Evolutionary conservation across 2,113 vertebrate species (phyloP).

Genomic region (Hirundichthys speculiger): DNA sequence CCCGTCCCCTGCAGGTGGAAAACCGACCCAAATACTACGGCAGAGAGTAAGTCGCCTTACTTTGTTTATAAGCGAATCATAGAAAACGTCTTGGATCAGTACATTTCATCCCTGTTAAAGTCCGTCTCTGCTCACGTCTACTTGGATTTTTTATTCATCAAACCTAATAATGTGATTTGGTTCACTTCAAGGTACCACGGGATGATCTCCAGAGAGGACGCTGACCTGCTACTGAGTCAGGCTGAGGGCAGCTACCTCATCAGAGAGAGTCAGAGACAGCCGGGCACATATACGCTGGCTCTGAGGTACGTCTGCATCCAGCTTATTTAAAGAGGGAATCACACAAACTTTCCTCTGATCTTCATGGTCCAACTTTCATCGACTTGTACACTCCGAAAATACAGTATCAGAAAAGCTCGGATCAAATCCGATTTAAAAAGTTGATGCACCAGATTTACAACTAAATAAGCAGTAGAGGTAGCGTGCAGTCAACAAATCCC

Average conservation of each 20-base stretch:
- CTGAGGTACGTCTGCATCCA: conserved; percentile 82
- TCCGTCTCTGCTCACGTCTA: neutral
- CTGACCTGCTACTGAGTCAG: conserved; percentile 93
- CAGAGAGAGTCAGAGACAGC: conserved; percentile 97
- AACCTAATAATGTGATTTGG: neutral
- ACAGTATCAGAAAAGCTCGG: too few species aligned
- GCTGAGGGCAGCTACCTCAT: conserved; percentile 99
- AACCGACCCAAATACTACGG: conserved; percentile 98
- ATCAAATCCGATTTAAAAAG: too few species aligned
- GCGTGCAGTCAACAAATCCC: too few species aligned
- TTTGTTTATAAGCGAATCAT: neutral
- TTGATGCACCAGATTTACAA: too few species aligned
- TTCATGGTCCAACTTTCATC: too few species aligned
- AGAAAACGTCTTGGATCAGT: too few species aligned
- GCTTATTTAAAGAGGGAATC: neutral
- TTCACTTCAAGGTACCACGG: conserved; percentile 89
- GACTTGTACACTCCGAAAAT: too few species aligned
- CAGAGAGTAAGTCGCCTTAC: conserved; percentile 91
- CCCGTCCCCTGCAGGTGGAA: conserved; percentile 86
- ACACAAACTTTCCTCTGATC: too few species aligned
- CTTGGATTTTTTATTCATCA: neutral
- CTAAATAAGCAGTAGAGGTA: too few species aligned
- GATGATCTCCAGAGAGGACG: conserved; percentile 97
- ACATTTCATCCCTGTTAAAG: too few species aligned
- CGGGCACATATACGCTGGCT: conserved; percentile 97